These are phyloP conservation scores for Idaea dimidiata DNA, from an alignment of 2,888 invertebrate genomes.

Conservation along the genomic window DNA sequence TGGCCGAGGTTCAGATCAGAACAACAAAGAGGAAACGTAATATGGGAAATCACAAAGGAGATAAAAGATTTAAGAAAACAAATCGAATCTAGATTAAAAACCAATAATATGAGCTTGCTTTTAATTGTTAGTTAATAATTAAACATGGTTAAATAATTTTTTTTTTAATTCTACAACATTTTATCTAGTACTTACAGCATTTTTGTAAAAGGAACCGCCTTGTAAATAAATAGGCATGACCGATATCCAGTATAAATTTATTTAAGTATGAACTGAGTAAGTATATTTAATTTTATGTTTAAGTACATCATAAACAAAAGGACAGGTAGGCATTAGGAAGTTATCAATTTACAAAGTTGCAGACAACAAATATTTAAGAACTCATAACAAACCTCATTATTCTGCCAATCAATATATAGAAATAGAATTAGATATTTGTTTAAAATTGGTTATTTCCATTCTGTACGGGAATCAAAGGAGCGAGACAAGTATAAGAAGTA, in stretches of 20 bases:
- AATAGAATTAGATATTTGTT: constrained; percentile 5
- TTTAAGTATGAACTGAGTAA: background rate
- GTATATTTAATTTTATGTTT: background rate
- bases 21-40: constrained; percentile 12
- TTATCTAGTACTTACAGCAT: background rate
- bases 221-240: background rate
- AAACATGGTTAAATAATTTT: background rate
- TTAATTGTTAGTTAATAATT: background rate
- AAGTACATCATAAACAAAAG: constrained; percentile 1
- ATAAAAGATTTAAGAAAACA: constrained; percentile 12
- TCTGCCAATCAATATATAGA: constrained; percentile 27
- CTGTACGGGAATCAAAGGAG: constrained; percentile 13
- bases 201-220: background rate
- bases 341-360: background rate
- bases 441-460: background rate
- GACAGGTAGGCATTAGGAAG: background rate
- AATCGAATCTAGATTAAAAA: background rate
- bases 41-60: constrained; percentile 11
- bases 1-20: constrained; percentile 33
- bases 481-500: constrained; percentile 55
- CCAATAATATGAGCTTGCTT: background rate
- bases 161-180: background rate
- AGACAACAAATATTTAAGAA: background rate
- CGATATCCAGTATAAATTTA: background rate
- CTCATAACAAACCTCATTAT: constrained; percentile 18